phyloP scores from a whole-genome alignment of 2,113 vertebrate species.

The Megaceryle torquata region DNA sequence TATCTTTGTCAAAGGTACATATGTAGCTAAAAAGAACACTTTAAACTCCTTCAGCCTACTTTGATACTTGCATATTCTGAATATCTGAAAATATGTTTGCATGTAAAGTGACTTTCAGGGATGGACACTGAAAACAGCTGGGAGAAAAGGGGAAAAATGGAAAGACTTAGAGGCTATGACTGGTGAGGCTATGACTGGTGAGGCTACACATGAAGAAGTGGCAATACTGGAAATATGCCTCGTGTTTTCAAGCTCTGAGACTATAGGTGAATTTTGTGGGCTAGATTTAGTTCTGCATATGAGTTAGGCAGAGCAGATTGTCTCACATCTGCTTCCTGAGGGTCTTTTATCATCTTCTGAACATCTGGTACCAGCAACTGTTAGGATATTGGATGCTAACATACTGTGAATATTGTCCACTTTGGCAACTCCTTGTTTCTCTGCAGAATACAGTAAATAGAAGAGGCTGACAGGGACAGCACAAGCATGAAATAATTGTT shows the following conservation, averaged over 20 bases:
- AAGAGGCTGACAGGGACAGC: background rate
- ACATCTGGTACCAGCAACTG: background rate
- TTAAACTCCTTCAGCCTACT: background rate
- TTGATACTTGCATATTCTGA: background rate
- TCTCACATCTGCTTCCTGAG: constrained; percentile 2
- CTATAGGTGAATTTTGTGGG: background rate
- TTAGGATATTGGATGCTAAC: background rate
- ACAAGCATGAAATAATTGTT: background rate
- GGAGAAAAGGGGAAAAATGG: background rate
- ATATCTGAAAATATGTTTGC: background rate
- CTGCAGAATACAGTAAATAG: background rate
- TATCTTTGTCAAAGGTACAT: background rate
- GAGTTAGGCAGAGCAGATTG: constrained; percentile 20
- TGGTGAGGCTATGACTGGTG: background rate
- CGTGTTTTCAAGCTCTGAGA: background rate
- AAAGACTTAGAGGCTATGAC: background rate
- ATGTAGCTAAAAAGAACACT: background rate
- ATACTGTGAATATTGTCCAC: background rate
- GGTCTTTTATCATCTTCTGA: constrained; percentile 1
- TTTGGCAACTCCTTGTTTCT: background rate
- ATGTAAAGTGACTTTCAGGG: background rate
- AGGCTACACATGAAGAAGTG: background rate
- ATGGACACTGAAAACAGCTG: background rate
- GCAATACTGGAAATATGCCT: background rate
- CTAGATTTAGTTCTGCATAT: background rate